phyloP scores from a whole-genome alignment of 2,113 vertebrate genomes.

The Alaudala cheleensis region DNA sequence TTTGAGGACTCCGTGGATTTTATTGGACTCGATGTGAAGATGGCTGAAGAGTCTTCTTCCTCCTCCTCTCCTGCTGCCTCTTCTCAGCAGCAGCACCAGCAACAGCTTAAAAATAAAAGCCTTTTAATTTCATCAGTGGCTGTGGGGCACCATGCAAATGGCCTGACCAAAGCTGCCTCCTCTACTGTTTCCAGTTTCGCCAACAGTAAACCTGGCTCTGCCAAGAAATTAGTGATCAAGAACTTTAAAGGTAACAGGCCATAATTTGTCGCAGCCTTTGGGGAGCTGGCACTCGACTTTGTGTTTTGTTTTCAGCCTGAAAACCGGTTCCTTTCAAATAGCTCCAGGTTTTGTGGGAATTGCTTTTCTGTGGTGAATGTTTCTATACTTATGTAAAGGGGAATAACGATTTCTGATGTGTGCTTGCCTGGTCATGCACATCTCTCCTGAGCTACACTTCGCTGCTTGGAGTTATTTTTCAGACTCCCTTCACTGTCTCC shows the following conservation, averaged over 20 bases:
- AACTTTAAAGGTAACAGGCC: constrained; percentile 95
- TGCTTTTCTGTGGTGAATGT: not conserved
- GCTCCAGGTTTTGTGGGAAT: not conserved
- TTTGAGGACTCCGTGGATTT: constrained; percentile 96
- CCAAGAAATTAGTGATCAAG: constrained; percentile 99
- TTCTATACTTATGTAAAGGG: not conserved
- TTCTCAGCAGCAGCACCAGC: constrained; percentile 78
- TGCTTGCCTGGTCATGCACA: not conserved
- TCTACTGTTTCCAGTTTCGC: constrained; percentile 88
- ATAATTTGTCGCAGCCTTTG: not conserved
- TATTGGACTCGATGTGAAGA: constrained; percentile 96
- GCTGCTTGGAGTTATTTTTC: not conserved
- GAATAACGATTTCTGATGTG: not conserved
- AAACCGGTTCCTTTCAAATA: not conserved
- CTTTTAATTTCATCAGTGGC: constrained; percentile 86
- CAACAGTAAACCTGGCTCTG: constrained; percentile 95
- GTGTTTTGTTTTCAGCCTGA: not conserved
- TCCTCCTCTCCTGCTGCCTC: constrained; percentile 82
- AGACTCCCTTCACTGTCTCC: not conserved
- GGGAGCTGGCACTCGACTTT: not conserved
- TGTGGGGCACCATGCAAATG: constrained; percentile 92
- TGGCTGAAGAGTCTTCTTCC: constrained; percentile 92
- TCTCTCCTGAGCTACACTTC: not conserved
- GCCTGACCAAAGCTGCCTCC: constrained; percentile 88
- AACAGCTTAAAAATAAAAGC: constrained; percentile 88